Evolutionary conservation across 2,113 vertebrate genomes (phyloP).

Genomic region (Mesitornis unicolor): DNA sequence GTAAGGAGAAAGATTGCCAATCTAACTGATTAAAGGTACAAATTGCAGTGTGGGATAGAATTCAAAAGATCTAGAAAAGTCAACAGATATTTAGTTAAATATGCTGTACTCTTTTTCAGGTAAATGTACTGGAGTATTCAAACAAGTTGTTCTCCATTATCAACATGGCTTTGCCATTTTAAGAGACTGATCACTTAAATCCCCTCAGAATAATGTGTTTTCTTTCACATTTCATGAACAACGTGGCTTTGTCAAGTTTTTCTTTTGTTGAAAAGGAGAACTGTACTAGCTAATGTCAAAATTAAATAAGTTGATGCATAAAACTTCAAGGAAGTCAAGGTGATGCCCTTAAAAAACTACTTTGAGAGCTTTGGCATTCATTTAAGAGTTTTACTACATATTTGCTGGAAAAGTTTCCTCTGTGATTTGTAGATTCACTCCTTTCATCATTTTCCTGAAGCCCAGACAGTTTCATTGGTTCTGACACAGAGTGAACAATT

Average conservation of each 20-base stretch:
- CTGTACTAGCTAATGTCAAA: neutral
- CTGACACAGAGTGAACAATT: conserved; percentile 44
- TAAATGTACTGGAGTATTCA: neutral
- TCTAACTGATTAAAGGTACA: conserved; percentile 36
- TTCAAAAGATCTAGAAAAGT: conserved; percentile 14
- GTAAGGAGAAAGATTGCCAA: neutral
- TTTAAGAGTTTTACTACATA: neutral
- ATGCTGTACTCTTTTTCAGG: neutral
- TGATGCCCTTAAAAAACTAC: neutral
- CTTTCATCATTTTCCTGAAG: conserved; percentile 43
- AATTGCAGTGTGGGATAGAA: conserved; percentile 1
- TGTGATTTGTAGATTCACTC: conserved; percentile 34
- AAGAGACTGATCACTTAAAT: conserved; percentile 15
- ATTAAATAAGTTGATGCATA: neutral
- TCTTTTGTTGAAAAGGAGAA: neutral
- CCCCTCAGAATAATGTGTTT: conserved; percentile 8
- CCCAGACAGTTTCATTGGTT: conserved; percentile 41
- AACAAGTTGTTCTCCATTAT: conserved; percentile 11
- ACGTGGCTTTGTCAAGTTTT: conserved; percentile 26
- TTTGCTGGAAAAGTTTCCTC: neutral
- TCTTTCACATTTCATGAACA: conserved; percentile 1
- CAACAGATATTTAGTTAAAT: conserved; percentile 12
- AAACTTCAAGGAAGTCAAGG: conserved; percentile 13
- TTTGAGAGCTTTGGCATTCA: neutral
- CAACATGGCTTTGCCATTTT: conserved; percentile 4